Evolutionary conservation across 2,888 invertebrate species (phyloP).

Genomic region (Agrochola lychnidis): DNA sequence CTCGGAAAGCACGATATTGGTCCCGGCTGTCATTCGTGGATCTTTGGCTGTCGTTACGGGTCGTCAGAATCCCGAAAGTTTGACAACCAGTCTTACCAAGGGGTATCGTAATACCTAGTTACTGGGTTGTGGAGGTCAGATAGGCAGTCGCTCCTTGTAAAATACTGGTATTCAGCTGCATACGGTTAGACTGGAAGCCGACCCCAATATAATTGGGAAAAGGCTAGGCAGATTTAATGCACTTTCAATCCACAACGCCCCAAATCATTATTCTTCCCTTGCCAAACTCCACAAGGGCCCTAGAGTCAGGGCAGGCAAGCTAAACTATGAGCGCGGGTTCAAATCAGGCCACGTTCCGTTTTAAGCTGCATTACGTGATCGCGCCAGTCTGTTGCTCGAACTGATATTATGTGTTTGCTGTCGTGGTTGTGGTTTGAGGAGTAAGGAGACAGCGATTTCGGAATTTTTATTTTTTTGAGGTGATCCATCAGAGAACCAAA

Average conservation of each 20-base stretch:
- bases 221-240: too few species aligned
- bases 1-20: too few species aligned
- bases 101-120: too few species aligned
- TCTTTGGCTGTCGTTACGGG: too few species aligned
- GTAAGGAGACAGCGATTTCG: conserved; percentile 5
- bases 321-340: conserved; percentile 56
- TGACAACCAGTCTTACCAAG: too few species aligned
- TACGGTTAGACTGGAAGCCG: too few species aligned
- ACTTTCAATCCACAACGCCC: neutral
- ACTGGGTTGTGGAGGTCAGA: too few species aligned
- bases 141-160: too few species aligned
- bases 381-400: conserved; percentile 64
- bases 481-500: neutral
- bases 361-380: conserved; percentile 75
- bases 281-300: conserved; percentile 31
- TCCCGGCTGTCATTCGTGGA: too few species aligned
- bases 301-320: conserved; percentile 23
- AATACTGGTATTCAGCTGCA: too few species aligned
- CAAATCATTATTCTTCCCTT: conserved; percentile 12
- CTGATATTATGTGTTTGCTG: conserved; percentile 72
- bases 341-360: conserved; percentile 69
- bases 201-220: too few species aligned
- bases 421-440: conserved; percentile 22
- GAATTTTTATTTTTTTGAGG: neutral
- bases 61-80: too few species aligned